Base-by-base conservation (phyloP, 2,797 vertebrate species). In the Siniperca obscura region DNA sequence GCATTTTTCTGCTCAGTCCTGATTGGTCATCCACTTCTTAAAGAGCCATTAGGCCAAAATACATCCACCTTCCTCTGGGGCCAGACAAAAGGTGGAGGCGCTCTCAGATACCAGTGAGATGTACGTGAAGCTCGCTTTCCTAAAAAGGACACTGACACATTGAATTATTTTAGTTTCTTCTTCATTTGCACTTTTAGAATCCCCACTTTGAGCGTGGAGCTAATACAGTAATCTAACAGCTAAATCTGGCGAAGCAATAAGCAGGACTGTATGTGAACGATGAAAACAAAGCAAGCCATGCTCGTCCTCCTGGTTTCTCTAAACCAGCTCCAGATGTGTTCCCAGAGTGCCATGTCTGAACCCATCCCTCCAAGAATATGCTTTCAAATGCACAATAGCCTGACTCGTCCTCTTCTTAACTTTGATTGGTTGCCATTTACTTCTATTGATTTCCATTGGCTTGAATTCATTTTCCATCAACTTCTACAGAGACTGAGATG, bases 121-220 rank as follows among this genome's bases (percentile, higher is more conserved):
- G 10, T 17, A 30, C n/a, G 10, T 27, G 55, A 61, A 12, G 13
- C 74, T 77, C 13, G 36, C 30, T 30, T 30, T 30, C 30, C 30
- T 30, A 30, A 30, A 38, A 22, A 5, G 25, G 30, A 66, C 5
- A 60, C n/a, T 71, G 62, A 82, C 17, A 14, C 50, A 8, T n/a
- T 27, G 8, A 62, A 68, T 22, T 64, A 2, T 65, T 8, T 66
- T 27, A 25, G 0, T 42, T 57, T 66, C n/a, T 46, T 42, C 5
- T 74, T 67, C n/a, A 38, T 70, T 76, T 78, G 16, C 68, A 69
- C 72, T 59, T 55, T 80, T 52, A 42, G 1, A 57, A 64, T 17
- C 1, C 19, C 0, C 21, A 22, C 50, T 40, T 56, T 6, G 34
- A 65, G 36, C 22, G 34, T 27, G 22, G 46, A 65, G 36, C 19